phyloP scores from a whole-genome alignment of 64 coral and sea anemone genomes.

The Montipora capricornis region DNA sequence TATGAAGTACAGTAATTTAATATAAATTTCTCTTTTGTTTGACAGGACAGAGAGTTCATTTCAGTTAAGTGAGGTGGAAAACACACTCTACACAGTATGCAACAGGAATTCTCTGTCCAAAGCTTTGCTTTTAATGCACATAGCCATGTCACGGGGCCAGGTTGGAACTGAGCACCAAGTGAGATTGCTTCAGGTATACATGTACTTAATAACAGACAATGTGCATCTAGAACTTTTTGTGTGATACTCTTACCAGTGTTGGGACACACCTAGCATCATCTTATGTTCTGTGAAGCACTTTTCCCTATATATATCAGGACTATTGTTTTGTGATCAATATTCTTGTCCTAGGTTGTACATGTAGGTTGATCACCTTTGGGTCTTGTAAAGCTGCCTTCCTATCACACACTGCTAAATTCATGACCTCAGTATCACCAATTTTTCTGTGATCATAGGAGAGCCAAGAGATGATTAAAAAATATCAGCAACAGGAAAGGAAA shows the following conservation, averaged over 20 bases:
- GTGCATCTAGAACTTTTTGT: too few species aligned
- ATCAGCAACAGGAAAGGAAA: constrained; percentile 84
- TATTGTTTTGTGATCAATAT: too few species aligned
- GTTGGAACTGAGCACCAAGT: constrained; percentile 70
- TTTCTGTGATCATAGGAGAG: constrained; percentile 76
- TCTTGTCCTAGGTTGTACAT: too few species aligned
- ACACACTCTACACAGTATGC: constrained; percentile 43
- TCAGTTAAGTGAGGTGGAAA: constrained; percentile 39
- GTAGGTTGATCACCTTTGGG: too few species aligned
- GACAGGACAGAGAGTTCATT: neutral
- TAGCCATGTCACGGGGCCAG: constrained; percentile 53
- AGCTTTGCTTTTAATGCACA: constrained; percentile 92
- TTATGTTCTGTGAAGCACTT: neutral
- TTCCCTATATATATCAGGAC: too few species aligned
- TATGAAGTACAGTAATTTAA: neutral
- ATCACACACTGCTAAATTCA: too few species aligned
- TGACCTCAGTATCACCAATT: neutral
- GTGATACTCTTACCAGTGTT: neutral
- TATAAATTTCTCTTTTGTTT: neutral
- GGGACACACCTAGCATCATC: neutral
- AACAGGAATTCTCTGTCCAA: constrained; percentile 83
- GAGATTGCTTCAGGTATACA: constrained; percentile 80
- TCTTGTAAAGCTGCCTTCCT: too few species aligned
- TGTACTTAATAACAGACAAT: neutral
- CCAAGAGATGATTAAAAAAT: constrained; percentile 88